Conservation (phyloP, 2,888 invertebrate species). For the Thysanoteuthis rhombus region DNA sequence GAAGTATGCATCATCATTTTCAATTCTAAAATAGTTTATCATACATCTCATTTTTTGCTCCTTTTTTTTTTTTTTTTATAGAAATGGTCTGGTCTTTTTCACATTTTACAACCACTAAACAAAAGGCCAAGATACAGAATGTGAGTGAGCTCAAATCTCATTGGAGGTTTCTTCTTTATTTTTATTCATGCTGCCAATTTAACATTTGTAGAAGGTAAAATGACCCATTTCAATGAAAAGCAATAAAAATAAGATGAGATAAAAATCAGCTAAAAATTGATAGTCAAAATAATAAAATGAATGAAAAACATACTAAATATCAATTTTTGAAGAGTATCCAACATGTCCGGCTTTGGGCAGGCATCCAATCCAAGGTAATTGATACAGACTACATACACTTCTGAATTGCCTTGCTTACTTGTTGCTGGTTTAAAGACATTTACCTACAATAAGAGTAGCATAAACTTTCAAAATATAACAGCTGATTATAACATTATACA, state of each 20-base stretch:
- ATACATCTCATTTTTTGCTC: too few species aligned
- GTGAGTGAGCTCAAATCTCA: neutral
- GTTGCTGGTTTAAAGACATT: slow-evolving; percentile 82
- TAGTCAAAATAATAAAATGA: neutral
- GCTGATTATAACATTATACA: too few species aligned
- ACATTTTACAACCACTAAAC: neutral
- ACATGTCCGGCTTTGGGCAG: neutral
- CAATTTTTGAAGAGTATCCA: neutral
- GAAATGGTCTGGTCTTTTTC: neutral
- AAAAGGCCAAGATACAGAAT: neutral
- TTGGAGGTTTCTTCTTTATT: slow-evolving; percentile 12
- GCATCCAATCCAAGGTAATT: slow-evolving; percentile 38
- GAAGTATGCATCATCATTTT: too few species aligned
- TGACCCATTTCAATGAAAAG: too few species aligned
- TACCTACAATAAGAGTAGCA: slow-evolving; percentile 70
- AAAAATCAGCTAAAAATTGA: neutral
- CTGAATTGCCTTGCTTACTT: slow-evolving; percentile 95
- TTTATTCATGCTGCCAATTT: neutral
- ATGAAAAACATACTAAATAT: slow-evolving; percentile 15
- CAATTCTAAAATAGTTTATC: too few species aligned
- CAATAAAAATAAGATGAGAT: too few species aligned
- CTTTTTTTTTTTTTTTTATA: too few species aligned
- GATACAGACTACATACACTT: slow-evolving; percentile 81
- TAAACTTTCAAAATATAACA: too few species aligned
- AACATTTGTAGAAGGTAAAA: too few species aligned